phyloP scores from a whole-genome alignment of 2,113 vertebrate genomes.

The Thalassoma bifasciatum region DNA sequence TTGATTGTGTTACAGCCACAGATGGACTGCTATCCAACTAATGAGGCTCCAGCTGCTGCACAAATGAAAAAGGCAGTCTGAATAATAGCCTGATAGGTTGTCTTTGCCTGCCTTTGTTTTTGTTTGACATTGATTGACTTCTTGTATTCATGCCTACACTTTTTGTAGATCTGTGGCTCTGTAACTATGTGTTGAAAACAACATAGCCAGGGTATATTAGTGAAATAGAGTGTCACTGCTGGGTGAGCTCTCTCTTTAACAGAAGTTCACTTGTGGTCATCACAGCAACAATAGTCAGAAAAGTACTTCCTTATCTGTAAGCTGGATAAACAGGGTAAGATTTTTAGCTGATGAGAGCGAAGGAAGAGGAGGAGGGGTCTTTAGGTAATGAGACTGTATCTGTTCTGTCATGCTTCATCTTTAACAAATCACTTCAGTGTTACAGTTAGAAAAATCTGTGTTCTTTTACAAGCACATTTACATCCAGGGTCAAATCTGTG shows the following conservation, averaged over 20 bases:
- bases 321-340: constrained; percentile 5
- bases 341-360: constrained; percentile 1
- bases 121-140: neutral
- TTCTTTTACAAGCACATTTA: too few species aligned
- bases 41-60: constrained; percentile 22
- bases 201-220: too few species aligned
- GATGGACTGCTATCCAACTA: constrained; percentile 32
- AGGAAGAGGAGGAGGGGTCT: neutral
- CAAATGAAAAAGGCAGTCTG: constrained; percentile 13
- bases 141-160: too few species aligned
- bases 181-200: too few species aligned
- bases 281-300: constrained; percentile 2
- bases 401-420: neutral
- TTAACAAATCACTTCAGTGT: neutral
- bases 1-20: constrained; percentile 37
- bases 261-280: constrained; percentile 1
- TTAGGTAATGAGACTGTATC: constrained; percentile 21
- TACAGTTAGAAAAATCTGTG: neutral
- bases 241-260: neutral
- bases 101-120: neutral
- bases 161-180: too few species aligned
- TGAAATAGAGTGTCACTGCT: constrained; percentile 2
- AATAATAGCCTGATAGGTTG: neutral
- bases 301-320: neutral
- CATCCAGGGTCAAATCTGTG: neutral